Evolutionary conservation across 2,888 invertebrate genomes (phyloP).

Genomic region (Drosophila vallismaia): DNA sequence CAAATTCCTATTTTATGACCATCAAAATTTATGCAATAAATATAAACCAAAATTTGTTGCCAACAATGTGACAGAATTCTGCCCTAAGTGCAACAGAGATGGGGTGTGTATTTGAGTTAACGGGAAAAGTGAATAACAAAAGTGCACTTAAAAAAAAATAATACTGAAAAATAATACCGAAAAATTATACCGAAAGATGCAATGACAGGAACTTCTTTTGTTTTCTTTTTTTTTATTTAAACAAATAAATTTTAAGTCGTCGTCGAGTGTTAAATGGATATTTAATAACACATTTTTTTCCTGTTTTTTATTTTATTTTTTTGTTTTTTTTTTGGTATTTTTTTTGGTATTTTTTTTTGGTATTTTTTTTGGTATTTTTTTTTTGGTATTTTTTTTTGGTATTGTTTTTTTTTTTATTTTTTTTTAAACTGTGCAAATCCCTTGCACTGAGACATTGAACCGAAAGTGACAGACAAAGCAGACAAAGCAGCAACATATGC

Average conservation of each 20-base stretch:
- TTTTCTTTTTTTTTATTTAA: too few species aligned
- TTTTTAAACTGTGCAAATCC: conserved; percentile 4
- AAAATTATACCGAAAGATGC: background rate
- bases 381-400: conserved; percentile 11
- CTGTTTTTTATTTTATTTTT: conserved; percentile 5
- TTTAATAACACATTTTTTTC: conserved; percentile 17
- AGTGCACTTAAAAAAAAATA: conserved; percentile 11
- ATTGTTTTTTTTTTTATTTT: conserved; percentile 10
- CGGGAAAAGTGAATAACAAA: conserved; percentile 26
- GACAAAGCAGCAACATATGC: conserved; percentile 50
- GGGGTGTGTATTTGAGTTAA: conserved; percentile 16
- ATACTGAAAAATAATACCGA: background rate
- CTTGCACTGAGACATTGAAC: conserved; percentile 9
- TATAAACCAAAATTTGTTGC: conserved; percentile 70
- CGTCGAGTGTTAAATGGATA: background rate
- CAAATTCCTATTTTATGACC: conserved; percentile 66
- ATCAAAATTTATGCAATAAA: conserved; percentile 75
- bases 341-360: conserved; percentile 6
- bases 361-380: conserved; percentile 6
- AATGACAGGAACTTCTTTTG: too few species aligned
- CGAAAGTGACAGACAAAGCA: conserved; percentile 30
- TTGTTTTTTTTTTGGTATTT: background rate
- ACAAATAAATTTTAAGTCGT: too few species aligned
- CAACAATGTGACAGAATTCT: conserved; percentile 57
- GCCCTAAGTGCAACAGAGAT: background rate